phyloP scores from a whole-genome alignment of 2,888 invertebrate species.

The Agapostemon virescens region DNA sequence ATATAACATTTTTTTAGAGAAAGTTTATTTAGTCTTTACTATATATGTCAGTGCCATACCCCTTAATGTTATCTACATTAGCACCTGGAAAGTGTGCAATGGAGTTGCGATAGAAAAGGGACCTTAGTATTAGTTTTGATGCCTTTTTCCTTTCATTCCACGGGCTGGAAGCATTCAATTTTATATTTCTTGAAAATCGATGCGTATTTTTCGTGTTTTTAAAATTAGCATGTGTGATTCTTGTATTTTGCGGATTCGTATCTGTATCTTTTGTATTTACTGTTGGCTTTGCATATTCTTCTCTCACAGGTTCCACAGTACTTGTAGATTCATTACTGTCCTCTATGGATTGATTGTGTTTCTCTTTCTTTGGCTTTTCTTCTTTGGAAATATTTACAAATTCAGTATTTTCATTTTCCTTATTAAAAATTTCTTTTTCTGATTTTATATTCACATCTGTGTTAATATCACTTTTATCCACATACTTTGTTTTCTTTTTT shows the following conservation, averaged over 20 bases:
- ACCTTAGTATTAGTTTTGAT: conserved; percentile 69
- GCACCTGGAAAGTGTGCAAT: conserved; percentile 73
- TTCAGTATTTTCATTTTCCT: conserved; percentile 45
- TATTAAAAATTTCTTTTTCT: conserved; percentile 35
- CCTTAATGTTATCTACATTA: conserved; percentile 75
- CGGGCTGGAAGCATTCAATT: conserved; percentile 32
- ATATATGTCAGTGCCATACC: conserved; percentile 69
- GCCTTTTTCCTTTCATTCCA: conserved; percentile 49
- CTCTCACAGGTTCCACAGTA: neutral
- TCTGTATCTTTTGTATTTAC: neutral
- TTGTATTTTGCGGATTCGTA: conserved; percentile 1
- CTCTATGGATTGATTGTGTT: conserved; percentile 28
- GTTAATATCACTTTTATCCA: conserved; percentile 7
- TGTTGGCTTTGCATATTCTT: neutral
- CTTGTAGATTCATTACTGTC: neutral
- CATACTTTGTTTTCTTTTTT: conserved; percentile 22
- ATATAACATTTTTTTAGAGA: conserved; percentile 2
- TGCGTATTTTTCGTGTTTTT: neutral
- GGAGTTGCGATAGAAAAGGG: conserved; percentile 71
- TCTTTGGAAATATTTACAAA: conserved; percentile 11
- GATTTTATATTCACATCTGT: neutral
- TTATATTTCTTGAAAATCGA: neutral
- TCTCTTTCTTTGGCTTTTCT: conserved; percentile 45
- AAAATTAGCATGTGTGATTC: neutral
- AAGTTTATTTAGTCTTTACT: neutral